Base-by-base conservation (phyloP, 2,888 invertebrate genomes). In the Agrochola circellaris region DNA sequence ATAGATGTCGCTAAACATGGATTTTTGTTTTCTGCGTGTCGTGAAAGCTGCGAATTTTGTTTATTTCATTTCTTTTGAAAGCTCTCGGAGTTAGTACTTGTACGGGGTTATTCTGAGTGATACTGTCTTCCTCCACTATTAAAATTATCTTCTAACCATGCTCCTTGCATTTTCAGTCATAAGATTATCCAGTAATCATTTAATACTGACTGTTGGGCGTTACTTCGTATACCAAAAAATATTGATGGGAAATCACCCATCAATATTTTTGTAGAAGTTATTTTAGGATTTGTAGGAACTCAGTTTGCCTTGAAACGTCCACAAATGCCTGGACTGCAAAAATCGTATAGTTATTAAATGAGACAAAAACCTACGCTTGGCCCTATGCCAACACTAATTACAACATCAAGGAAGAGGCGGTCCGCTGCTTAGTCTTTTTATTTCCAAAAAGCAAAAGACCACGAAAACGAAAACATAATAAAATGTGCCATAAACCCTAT, bases 1-100 rank as follows among this genome's bases (percentile, higher is more conserved):
- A 86, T 89, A 83, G 87, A 87, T 85, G 86, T 84, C 87, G 82
- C 87, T 78, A 83, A 88, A 87, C 69, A 85, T 66, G 81, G 73
- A 65, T 64, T 78, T 77, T 84, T 81, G 70, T 86, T 81, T 66
- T 54, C 61, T 65, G 45, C 23, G 1, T 23, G 42, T 61, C 75
- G 66, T 68, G 54, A 75, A 45, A 58, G 58, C 60, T 75, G 81
- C 81, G 23, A 72, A 81, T 75, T 79, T 38, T 23, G 45, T 51
- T 75, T 34, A 65, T 70, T 51, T 38, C 0, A 64, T 73, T 73
- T 60, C 23, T 79, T 62, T 62, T 58, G 17, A 38, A 69, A 56
- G 30, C 1, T 34, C 0, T 1, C 8, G 1, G 1, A 8, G 26
- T 26, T 48, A 48, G 7, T 42, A 30, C 54, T 62, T 64, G 8